Evolutionary conservation across 1,140 invertebrate genomes (phyloP).

Genomic region (Drosophila funebris): DNA sequence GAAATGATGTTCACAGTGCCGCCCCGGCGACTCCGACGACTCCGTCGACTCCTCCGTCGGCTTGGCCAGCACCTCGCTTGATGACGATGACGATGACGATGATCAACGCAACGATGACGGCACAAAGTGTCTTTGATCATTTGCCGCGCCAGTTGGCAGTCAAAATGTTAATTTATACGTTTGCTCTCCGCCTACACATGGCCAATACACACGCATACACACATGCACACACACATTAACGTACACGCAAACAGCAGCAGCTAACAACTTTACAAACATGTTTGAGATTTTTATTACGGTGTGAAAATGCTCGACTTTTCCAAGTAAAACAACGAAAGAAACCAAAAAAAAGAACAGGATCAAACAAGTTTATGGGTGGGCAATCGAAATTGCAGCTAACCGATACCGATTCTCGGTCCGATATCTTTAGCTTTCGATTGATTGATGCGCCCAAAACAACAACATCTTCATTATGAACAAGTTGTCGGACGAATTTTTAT

Average conservation of each 20-base stretch:
- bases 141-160: slow-evolving; percentile 81
- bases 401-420: slow-evolving; percentile 36
- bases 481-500: slow-evolving; percentile 76
- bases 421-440: slow-evolving; percentile 51
- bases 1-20: slow-evolving; percentile 73
- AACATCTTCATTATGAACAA: slow-evolving; percentile 74
- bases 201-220: slow-evolving; percentile 19
- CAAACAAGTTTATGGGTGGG: slow-evolving; percentile 80
- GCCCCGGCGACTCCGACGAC: slow-evolving; percentile 8
- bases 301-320: slow-evolving; percentile 76
- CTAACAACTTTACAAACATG: slow-evolving; percentile 82
- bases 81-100: slow-evolving; percentile 65
- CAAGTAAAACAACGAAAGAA: slow-evolving; percentile 50
- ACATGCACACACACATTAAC: slow-evolving; percentile 15
- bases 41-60: not conserved
- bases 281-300: slow-evolving; percentile 82
- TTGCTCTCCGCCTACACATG: slow-evolving; percentile 57
- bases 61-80: slow-evolving; percentile 9
- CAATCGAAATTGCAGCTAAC: slow-evolving; percentile 27
- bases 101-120: slow-evolving; percentile 80
- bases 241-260: slow-evolving; percentile 39
- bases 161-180: slow-evolving; percentile 82
- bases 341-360: slow-evolving; percentile 51
- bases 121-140: slow-evolving; percentile 78
- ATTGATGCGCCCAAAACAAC: slow-evolving; percentile 72